Evolutionary conservation across 2,888 invertebrate genomes (phyloP).

Genomic region (Diploptera punctata): DNA sequence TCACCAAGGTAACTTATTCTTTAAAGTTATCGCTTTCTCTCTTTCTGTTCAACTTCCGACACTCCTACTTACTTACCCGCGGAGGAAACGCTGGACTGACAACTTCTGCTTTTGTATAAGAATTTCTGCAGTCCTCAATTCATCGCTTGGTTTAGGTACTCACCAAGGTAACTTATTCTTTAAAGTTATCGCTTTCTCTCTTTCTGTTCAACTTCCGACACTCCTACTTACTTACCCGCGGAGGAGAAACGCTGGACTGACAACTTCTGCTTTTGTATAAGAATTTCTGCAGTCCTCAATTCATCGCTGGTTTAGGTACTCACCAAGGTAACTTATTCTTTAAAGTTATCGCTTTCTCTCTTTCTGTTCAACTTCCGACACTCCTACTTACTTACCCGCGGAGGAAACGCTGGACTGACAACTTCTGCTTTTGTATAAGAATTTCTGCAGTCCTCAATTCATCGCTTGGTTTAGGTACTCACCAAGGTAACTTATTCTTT

Average conservation of each 20-base stretch:
- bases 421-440: no score
- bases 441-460: no score
- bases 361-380: constrained; percentile 7
- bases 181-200: background rate
- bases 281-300: no score
- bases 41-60: background rate
- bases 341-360: background rate
- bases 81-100: background rate
- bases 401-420: background rate
- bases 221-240: background rate
- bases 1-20: background rate
- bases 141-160: background rate
- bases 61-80: background rate
- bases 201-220: background rate
- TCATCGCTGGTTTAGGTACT: background rate
- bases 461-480: no score
- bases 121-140: no score
- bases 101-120: no score
- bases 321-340: background rate
- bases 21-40: background rate
- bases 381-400: background rate
- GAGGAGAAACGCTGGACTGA: background rate
- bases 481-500: background rate
- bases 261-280: no score
- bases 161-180: background rate